A percentile compares a stretch with the other conserved stretches of the same genome.
Evolutionary conservation across 2,113 vertebrate genomes (phyloP).

Genomic region (Indicator maculatus): DNA sequence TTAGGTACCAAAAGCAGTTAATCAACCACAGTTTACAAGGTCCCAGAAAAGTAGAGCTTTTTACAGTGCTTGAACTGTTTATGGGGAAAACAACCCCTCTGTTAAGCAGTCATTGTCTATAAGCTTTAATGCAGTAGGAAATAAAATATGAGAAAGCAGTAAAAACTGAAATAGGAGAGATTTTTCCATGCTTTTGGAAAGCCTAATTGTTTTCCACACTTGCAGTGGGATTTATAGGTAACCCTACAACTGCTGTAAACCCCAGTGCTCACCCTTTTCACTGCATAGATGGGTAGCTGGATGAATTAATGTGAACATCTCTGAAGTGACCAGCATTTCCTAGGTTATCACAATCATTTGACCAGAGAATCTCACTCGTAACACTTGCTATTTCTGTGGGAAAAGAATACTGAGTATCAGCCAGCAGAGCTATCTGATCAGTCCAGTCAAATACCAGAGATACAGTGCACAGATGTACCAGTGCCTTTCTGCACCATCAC

Average conservation of each 20-base stretch:
- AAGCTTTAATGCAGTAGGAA: not conserved
- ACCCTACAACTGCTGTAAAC: not conserved
- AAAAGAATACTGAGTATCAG: not conserved
- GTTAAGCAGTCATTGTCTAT: not conserved
- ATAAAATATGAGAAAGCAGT: not conserved
- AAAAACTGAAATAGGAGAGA: not conserved
- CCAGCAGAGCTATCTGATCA: not conserved
- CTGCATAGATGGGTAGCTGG: not conserved
- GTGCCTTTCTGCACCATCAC: not conserved
- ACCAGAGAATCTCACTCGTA: not conserved
- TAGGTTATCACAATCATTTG: not conserved
- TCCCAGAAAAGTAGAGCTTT: not conserved
- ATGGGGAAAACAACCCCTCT: rapidly evolving
- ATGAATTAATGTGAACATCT: not conserved
- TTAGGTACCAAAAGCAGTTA: not conserved
- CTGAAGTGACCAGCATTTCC: not conserved
- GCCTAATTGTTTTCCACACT: not conserved
- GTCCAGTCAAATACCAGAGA: not conserved
- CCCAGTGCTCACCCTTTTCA: not conserved
- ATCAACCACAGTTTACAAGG: not conserved
- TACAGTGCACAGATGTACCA: too few species aligned
- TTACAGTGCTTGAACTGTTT: not conserved
- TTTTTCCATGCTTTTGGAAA: not conserved
- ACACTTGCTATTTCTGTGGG: not conserved
- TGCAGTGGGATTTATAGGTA: not conserved